A percentile compares a stretch with the other conserved stretches of the same genome.
Evolutionary conservation across 2,888 invertebrate genomes (phyloP).

Genomic region (Coenonympha arcania): DNA sequence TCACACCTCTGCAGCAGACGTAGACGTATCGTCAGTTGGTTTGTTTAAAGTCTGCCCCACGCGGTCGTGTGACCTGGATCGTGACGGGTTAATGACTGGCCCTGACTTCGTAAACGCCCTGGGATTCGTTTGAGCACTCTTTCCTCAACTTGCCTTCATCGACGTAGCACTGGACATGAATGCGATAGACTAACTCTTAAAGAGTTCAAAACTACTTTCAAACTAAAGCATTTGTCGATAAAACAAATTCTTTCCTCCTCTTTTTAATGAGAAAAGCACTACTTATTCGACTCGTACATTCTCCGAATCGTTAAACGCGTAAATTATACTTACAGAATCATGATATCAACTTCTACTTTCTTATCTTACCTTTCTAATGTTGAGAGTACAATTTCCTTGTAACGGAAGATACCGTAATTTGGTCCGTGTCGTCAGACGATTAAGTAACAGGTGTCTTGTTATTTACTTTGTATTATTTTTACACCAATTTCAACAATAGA

Average conservation of each 20-base stretch:
- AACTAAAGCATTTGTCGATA: no score
- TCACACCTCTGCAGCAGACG: conserved; percentile 41
- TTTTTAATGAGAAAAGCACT: background rate
- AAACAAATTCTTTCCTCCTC: background rate
- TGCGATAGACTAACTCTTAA: background rate
- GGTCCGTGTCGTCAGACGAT: no score
- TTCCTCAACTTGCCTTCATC: conserved; percentile 20
- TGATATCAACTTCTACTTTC: no score
- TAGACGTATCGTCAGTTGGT: conserved; percentile 38
- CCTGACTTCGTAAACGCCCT: conserved; percentile 50
- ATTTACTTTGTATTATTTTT: no score
- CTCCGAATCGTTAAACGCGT: no score
- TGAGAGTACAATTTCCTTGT: no score
- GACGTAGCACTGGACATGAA: background rate
- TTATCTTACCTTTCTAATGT: no score
- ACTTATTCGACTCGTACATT: no score
- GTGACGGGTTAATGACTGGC: conserved; percentile 62
- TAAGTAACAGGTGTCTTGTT: no score
- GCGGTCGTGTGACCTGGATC: conserved; percentile 58
- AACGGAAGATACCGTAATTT: no score
- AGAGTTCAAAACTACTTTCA: background rate
- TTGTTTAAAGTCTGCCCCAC: conserved; percentile 47
- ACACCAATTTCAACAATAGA: no score
- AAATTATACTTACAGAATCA: no score
- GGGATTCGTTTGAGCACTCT: conserved; percentile 48